phyloP scores from a whole-genome alignment of 2,888 invertebrate genomes.

The Augochlorella aurata region DNA sequence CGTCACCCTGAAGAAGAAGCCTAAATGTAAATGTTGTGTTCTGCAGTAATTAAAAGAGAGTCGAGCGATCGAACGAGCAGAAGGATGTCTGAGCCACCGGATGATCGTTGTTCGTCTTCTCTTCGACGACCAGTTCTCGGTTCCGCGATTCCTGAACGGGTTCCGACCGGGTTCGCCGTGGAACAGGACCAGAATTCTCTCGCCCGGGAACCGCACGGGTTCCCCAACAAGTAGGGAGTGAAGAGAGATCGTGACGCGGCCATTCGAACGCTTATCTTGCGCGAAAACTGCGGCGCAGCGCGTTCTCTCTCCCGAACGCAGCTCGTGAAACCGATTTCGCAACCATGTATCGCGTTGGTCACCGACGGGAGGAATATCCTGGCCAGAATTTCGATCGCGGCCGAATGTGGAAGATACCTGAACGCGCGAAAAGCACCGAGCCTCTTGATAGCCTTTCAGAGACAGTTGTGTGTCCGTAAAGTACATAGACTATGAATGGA shows the following conservation, averaged over 20 bases:
- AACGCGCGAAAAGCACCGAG: slow-evolving; percentile 45
- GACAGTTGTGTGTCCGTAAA: slow-evolving; percentile 54
- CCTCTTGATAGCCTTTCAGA: slow-evolving; percentile 56
- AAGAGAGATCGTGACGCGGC: slow-evolving; percentile 6
- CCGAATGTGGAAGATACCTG: slow-evolving; percentile 38
- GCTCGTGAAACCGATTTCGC: neutral
- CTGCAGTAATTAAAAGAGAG: slow-evolving; percentile 87
- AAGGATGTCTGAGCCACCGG: slow-evolving; percentile 30
- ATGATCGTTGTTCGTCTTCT: slow-evolving; percentile 12
- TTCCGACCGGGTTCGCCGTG: neutral
- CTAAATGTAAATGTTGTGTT: slow-evolving; percentile 97
- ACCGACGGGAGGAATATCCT: neutral
- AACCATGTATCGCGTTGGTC: neutral
- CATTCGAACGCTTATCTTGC: slow-evolving; percentile 9
- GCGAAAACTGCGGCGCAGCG: neutral
- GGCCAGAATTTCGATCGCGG: slow-evolving; percentile 17
- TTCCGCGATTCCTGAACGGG: neutral
- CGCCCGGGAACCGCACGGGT: neutral
- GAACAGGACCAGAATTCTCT: slow-evolving; percentile 7
- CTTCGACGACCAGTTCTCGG: slow-evolving; percentile 4
- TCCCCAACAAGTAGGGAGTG: neutral
- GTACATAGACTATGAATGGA: slow-evolving; percentile 52
- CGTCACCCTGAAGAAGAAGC: slow-evolving; percentile 96
- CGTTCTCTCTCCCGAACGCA: neutral
- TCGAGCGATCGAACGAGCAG: slow-evolving; percentile 6